Conservation (phyloP, 2,888 invertebrate species). For the Alviniconcha strummeri region DNA sequence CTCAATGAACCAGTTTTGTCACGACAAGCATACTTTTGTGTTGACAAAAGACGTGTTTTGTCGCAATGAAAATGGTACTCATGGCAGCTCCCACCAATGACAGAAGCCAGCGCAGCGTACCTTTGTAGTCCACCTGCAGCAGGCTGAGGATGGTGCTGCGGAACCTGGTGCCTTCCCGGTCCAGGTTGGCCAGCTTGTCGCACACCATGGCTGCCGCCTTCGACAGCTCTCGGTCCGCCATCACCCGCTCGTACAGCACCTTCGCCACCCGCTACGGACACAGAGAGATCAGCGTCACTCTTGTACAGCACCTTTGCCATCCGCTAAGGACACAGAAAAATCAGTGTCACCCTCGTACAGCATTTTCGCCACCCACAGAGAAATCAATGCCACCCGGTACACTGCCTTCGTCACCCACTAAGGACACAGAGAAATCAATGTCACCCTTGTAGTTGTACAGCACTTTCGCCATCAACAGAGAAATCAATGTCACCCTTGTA, state of each 20-base stretch:
- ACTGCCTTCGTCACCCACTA: not conserved
- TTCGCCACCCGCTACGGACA: too few species aligned
- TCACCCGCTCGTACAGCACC: constrained; percentile 37
- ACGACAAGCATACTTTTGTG: too few species aligned
- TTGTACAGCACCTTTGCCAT: too few species aligned
- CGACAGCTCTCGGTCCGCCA: constrained; percentile 55
- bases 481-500: too few species aligned
- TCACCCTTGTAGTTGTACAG: too few species aligned
- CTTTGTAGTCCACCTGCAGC: constrained; percentile 64
- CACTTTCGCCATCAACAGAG: too few species aligned
- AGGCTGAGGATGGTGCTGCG: constrained; percentile 55
- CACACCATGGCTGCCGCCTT: constrained; percentile 60
- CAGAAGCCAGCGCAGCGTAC: constrained; percentile 40
- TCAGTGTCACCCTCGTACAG: constrained; percentile 44
- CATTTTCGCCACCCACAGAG: constrained; percentile 39
- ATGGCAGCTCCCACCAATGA: too few species aligned
- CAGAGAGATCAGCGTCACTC: too few species aligned
- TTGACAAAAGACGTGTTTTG: too few species aligned
- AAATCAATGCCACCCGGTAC: not conserved
- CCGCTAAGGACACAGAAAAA: not conserved
- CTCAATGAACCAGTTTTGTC: too few species aligned
- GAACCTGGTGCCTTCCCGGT: constrained; percentile 56
- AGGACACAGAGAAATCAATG: not conserved
- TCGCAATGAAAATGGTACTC: too few species aligned
- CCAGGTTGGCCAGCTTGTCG: constrained; percentile 55